Evolutionary conservation across 1,140 invertebrate species (phyloP), one percentile per base, ranked within the genome.

Genomic region (Drosophila bipectinata): DNA sequence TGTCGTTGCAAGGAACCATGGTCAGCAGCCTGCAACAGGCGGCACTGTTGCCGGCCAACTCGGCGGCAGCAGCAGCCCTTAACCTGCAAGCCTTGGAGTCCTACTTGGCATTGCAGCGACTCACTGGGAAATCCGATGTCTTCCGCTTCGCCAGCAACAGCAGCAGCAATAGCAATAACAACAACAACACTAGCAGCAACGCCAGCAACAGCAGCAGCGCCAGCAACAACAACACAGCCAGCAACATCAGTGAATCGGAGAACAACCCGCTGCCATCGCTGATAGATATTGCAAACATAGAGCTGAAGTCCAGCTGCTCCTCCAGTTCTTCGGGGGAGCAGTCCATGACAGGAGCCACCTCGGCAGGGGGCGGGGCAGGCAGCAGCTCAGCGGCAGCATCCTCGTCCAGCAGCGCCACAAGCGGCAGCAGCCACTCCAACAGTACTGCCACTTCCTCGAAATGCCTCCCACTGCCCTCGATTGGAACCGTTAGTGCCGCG

Each of bases 81-180:
- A 96, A 96, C 91, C 92, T 97, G 4, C 96, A 97, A 92, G 96
- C 96, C 3, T 90, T 97, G 34, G 96, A 97, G 92, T 96, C 96
- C 26, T 97, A 97, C 92, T 93, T 97, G 84, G 96, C 96, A 10
- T 92, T 97, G 34, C 96, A 97, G 92, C 93, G 96, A 62, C 92
- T 97, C 21, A 94, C 94, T 1, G 92, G 91, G 14, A 91, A 90
- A 72, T 90, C 85, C 28, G 90, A 92, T 79, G 89, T 91, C 3
- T 80, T 91, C 74, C 82, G 90, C 47, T 79, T 84, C 45, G 55
- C 47, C 55, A 72, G 34, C 57, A 72, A 61, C 61, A 69, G 15
- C 37, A 77, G 5, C 49, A 53, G 26, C 77, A 15, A 52, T 91
- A 55, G 62, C 77, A 15, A 52, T 91, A 55, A 58, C 81, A 60